These are phyloP conservation scores for Gymnopithys bicolor DNA, from an alignment of 2,797 vertebrate species.

Conservation along the genomic window DNA sequence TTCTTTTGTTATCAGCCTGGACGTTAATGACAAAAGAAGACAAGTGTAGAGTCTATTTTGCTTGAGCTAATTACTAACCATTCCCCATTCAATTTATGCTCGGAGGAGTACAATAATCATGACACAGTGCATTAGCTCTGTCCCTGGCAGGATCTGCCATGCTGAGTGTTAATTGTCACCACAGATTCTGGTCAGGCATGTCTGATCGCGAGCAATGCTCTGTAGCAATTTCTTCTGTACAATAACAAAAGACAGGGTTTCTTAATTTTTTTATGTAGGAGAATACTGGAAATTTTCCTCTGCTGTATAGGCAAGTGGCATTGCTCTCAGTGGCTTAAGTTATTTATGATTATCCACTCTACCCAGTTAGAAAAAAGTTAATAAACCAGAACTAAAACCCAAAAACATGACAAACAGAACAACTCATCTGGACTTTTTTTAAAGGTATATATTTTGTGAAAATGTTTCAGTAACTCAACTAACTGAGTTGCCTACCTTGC, in stretches of 20 bases:
- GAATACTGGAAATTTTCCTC: background rate
- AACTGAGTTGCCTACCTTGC: background rate
- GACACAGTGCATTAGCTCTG: constrained; percentile 29
- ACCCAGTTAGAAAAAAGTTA: constrained; percentile 8
- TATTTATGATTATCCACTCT: constrained; percentile 29
- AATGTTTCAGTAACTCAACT: background rate
- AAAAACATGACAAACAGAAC: constrained; percentile 1
- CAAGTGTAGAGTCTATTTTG: constrained; percentile 57
- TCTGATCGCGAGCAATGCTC: background rate
- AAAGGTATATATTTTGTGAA: background rate
- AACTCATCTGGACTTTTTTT: background rate
- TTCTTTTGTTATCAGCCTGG: constrained; percentile 44
- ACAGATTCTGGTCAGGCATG: background rate
- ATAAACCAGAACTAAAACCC: constrained; percentile 17
- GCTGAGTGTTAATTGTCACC: constrained; percentile 37
- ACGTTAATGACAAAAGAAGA: constrained; percentile 67
- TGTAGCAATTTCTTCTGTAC: background rate
- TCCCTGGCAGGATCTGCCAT: constrained; percentile 17
- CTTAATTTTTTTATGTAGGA: background rate
- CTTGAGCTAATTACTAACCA: constrained; percentile 68
- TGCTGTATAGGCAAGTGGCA: background rate
- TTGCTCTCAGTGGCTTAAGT: background rate
- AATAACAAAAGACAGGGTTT: background rate
- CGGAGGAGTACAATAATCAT: constrained; percentile 41
- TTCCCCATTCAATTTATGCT: constrained; percentile 50